Evolutionary conservation across 1,140 invertebrate genomes (phyloP).

Genomic region (Heliothis virescens): DNA sequence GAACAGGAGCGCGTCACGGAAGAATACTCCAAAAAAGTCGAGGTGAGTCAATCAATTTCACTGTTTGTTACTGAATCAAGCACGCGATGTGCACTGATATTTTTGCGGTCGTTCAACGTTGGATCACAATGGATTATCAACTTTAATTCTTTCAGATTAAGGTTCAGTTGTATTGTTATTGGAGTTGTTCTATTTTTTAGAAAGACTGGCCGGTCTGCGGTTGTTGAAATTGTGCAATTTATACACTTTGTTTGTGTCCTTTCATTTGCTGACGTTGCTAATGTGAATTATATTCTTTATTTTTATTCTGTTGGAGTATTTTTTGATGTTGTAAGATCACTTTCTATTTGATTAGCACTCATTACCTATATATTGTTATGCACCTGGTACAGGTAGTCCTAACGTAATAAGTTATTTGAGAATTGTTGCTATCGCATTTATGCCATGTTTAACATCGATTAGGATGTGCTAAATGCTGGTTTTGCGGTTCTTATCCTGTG

Average conservation of each 20-base stretch:
- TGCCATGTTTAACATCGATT: too few species aligned
- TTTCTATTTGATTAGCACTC: not conserved
- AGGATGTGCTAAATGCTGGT: too few species aligned
- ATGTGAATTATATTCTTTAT: not conserved
- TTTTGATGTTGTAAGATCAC: not conserved
- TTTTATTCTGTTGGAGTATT: not conserved
- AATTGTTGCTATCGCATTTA: too few species aligned
- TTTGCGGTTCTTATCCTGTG: too few species aligned
- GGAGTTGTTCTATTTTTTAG: slow-evolving; percentile 37
- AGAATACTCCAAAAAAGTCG: slow-evolving; percentile 96
- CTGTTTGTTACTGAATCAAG: slow-evolving; percentile 37
- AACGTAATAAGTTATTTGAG: too few species aligned
- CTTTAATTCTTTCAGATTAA: slow-evolving; percentile 31
- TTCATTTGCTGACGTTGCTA: slow-evolving; percentile 23
- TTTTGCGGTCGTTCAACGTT: slow-evolving; percentile 33
- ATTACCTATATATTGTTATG: not conserved
- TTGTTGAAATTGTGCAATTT: slow-evolving; percentile 47
- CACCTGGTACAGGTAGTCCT: too few species aligned
- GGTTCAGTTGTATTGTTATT: slow-evolving; percentile 18
- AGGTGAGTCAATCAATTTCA: slow-evolving; percentile 89
- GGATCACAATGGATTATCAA: slow-evolving; percentile 14
- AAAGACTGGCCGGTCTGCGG: slow-evolving; percentile 41
- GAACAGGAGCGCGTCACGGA: slow-evolving; percentile 95
- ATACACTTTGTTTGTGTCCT: slow-evolving; percentile 47
- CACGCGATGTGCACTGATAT: slow-evolving; percentile 43